Conservation (phyloP, 2,797 vertebrate genomes). For the Aphelocoma californica region DNA sequence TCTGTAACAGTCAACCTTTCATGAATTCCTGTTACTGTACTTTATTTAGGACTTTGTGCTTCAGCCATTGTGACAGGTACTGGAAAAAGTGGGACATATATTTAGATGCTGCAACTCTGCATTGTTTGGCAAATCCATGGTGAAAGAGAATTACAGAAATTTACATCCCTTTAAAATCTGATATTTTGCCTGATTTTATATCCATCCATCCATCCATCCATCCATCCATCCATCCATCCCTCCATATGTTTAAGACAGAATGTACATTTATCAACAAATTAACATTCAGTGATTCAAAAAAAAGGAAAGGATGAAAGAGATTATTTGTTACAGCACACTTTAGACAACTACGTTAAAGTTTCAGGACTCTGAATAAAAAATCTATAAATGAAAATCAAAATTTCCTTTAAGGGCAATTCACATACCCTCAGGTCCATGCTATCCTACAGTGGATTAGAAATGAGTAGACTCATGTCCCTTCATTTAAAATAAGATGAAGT, state of each 20-base stretch:
- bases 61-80: neutral
- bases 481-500: neutral
- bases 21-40: neutral
- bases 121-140: neutral
- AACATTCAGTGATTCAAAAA: neutral
- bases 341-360: neutral
- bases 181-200: neutral
- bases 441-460: neutral
- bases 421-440: fast-evolving
- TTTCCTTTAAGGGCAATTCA: neutral
- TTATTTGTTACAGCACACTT: neutral
- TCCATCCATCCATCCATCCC: neutral
- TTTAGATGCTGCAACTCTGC: neutral
- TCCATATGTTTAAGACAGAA: neutral
- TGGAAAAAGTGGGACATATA: neutral
- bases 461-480: neutral
- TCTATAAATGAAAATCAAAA: neutral
- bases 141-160: neutral
- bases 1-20: neutral
- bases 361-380: neutral
- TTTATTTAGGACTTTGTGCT: neutral
- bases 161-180: neutral
- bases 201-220: neutral
- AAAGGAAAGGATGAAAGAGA: neutral
- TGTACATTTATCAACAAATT: neutral